Evolutionary conservation across 2,113 vertebrate genomes (phyloP).

Genomic region (Heterotis niloticus): DNA sequence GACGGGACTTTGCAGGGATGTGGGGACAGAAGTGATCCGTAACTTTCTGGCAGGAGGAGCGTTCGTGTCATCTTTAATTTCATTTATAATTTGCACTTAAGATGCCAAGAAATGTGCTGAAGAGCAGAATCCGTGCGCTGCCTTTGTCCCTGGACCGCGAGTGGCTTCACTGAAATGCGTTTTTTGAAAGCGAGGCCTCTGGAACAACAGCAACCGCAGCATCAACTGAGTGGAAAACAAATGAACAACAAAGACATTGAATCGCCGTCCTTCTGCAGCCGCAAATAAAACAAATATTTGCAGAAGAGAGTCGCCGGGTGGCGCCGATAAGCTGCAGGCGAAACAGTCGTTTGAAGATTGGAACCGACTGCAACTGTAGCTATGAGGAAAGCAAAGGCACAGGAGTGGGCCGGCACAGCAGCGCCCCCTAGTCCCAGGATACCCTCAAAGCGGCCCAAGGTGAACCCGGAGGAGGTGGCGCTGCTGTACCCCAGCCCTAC

Average conservation of each 20-base stretch:
- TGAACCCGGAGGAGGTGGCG: conserved; percentile 57
- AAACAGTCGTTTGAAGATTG: not conserved
- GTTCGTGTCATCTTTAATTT: conserved; percentile 34
- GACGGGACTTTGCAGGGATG: conserved; percentile 42
- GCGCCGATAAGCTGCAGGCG: not conserved
- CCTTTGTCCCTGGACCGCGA: no score
- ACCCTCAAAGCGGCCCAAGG: conserved; percentile 82
- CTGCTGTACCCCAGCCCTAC: conserved; percentile 47
- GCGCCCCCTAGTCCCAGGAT: conserved; percentile 76
- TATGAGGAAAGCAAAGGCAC: conserved; percentile 79
- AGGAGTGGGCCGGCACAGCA: conserved; percentile 48
- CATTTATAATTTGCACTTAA: not conserved
- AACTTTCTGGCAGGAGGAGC: conserved; percentile 36
- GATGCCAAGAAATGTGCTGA: no score
- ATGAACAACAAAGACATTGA: not conserved
- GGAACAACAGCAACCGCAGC: no score
- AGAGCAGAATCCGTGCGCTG: no score
- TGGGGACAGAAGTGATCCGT: conserved; percentile 42
- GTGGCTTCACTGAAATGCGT: no score
- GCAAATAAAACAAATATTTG: not conserved
- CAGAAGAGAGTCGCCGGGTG: not conserved
- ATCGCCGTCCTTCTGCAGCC: no score
- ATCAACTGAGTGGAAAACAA: not conserved
- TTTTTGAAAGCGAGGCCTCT: no score
- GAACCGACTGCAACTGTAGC: not conserved